Percentiles rank a stretch among this genome's conserved stretches.
Evolutionary conservation across 2,113 vertebrate species (phyloP).

Genomic region (Himantopus leucocephalus): DNA sequence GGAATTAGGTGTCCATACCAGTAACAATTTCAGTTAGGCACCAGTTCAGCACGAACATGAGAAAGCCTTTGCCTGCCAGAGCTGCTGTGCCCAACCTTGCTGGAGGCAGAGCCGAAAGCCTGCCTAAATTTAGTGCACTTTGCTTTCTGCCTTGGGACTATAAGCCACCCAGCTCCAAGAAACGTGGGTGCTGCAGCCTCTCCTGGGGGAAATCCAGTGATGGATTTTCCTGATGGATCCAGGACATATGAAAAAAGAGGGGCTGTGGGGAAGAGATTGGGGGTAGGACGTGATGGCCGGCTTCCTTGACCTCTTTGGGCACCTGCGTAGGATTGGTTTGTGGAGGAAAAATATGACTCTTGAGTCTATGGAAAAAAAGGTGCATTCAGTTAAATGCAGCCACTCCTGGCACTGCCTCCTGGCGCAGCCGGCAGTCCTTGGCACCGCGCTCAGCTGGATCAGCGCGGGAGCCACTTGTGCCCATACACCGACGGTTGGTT

Average conservation of each 20-base stretch:
- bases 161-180: background rate
- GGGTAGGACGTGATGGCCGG: background rate
- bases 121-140: background rate
- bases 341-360: background rate
- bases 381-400: background rate
- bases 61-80: background rate
- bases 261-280: background rate
- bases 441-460: background rate
- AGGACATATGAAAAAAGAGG: background rate
- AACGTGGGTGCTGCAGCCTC: accelerated
- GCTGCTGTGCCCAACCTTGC: background rate
- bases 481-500: background rate
- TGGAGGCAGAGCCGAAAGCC: background rate
- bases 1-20: background rate
- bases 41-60: accelerated
- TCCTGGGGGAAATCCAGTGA: background rate
- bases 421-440: background rate
- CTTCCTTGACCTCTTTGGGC: background rate
- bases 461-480: background rate
- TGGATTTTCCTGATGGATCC: background rate
- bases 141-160: background rate
- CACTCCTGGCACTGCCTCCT: background rate
- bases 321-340: background rate
- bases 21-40: background rate
- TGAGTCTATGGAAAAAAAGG: background rate